Evolutionary conservation across 1,140 invertebrate genomes (phyloP).

Genomic region (Drosophila repletoides): DNA sequence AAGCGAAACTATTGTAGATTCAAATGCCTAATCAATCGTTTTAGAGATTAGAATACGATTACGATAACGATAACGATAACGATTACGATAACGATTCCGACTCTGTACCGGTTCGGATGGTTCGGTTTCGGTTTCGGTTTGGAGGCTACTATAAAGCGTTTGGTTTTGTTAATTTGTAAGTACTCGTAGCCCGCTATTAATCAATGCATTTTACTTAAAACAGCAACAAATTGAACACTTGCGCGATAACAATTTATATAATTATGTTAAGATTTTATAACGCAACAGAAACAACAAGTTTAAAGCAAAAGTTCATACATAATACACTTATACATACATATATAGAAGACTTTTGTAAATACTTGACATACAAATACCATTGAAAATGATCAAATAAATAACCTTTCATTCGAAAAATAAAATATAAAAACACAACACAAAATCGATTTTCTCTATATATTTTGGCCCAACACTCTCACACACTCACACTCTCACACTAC

Average conservation of each 20-base stretch:
- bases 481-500: conserved; percentile 7
- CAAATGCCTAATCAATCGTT: conserved; percentile 44
- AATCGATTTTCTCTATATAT: conserved; percentile 48
- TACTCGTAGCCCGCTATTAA: conserved; percentile 70
- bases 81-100: background rate
- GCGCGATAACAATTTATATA: conserved; percentile 71
- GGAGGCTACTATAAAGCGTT: conserved; percentile 33
- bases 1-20: conserved; percentile 63
- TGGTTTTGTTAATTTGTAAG: conserved; percentile 73
- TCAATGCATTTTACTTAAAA: conserved; percentile 73
- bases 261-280: conserved; percentile 81
- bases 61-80: background rate
- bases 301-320: conserved; percentile 32
- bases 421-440: conserved; percentile 45
- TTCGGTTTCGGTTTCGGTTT: background rate
- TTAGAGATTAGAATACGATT: conserved; percentile 27
- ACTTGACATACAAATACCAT: conserved; percentile 48
- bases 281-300: conserved; percentile 65
- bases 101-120: background rate
- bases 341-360: conserved; percentile 70
- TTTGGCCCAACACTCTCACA: conserved; percentile 30
- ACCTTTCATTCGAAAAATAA: conserved; percentile 69
- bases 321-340: conserved; percentile 25
- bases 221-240: conserved; percentile 38
- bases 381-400: conserved; percentile 64